Percentiles rank a stretch among this genome's conserved stretches.
phyloP scores from a whole-genome alignment of 2,797 vertebrate species.

The Ctenopoma kingsleyae region DNA sequence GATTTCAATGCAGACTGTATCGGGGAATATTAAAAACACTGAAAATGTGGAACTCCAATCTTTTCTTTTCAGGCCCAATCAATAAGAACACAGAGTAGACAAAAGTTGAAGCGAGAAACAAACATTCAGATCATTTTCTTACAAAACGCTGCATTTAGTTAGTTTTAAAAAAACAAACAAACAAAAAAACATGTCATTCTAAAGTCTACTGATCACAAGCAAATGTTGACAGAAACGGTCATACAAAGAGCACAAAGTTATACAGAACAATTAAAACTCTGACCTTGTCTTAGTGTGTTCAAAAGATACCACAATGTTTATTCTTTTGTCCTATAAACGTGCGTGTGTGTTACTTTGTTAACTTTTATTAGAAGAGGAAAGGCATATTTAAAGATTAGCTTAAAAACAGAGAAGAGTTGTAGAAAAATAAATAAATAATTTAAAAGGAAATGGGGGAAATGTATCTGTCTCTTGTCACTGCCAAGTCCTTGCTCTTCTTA shows the following conservation, averaged over 20 bases:
- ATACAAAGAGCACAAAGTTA: slow-evolving; percentile 34
- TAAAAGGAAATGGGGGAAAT: slow-evolving; percentile 51
- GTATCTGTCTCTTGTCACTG: slow-evolving; percentile 20
- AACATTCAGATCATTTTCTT: slow-evolving; percentile 7
- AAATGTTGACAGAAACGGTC: slow-evolving; percentile 28
- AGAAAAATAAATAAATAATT: slow-evolving; percentile 84
- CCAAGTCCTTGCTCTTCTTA: slow-evolving; percentile 16
- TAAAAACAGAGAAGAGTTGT: slow-evolving; percentile 18
- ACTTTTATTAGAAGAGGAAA: not conserved
- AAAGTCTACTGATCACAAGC: slow-evolving; percentile 36
- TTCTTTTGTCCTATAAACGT: not conserved
- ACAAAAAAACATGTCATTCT: slow-evolving; percentile 16
- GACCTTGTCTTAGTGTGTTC: not conserved
- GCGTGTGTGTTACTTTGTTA: not conserved
- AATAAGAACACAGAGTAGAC: slow-evolving; percentile 2
- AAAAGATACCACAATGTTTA: slow-evolving; percentile 24
- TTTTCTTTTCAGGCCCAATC: not conserved
- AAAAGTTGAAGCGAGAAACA: slow-evolving; percentile 4
- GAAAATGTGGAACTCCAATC: slow-evolving; percentile 18
- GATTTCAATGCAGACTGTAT: slow-evolving; percentile 46
- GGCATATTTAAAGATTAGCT: slow-evolving; percentile 10
- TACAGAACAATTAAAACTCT: slow-evolving; percentile 21
- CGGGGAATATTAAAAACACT: slow-evolving; percentile 42
- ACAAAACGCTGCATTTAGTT: slow-evolving; percentile 21
- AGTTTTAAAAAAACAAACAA: too few species aligned